Evolutionary conservation across 1,140 invertebrate species (phyloP).

Genomic region (Drosophila kepulauana): DNA sequence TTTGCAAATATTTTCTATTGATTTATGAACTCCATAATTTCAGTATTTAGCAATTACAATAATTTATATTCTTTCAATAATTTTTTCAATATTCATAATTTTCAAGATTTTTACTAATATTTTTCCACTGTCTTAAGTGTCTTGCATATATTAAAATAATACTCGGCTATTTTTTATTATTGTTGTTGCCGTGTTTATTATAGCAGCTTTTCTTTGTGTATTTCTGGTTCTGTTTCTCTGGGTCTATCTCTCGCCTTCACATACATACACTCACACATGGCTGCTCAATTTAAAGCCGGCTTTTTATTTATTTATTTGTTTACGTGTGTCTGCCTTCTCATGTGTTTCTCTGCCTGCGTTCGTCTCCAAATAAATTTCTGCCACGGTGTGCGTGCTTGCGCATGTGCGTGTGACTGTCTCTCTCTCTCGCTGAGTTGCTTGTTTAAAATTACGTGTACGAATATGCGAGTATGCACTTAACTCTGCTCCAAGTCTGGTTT

Average conservation of each 20-base stretch:
- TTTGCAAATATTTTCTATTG: constrained; percentile 8
- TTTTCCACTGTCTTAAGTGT: constrained; percentile 11
- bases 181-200: constrained; percentile 29
- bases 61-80: background rate
- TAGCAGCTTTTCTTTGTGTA: constrained; percentile 39
- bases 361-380: constrained; percentile 55
- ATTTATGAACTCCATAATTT: constrained; percentile 5
- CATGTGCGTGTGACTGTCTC: constrained; percentile 14
- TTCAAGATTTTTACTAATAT: background rate
- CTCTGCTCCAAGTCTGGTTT: constrained; percentile 68
- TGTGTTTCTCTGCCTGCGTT: constrained; percentile 39
- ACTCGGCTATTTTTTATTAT: constrained; percentile 15
- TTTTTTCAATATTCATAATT: background rate
- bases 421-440: constrained; percentile 3
- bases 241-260: constrained; percentile 37
- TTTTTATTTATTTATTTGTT: constrained; percentile 79
- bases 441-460: constrained; percentile 9
- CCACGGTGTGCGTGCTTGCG: constrained; percentile 16
- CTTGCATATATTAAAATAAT: constrained; percentile 29
- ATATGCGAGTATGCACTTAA: constrained; percentile 11
- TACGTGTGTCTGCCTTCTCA: constrained; percentile 57
- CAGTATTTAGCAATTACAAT: constrained; percentile 1
- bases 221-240: constrained; percentile 49
- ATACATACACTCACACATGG: constrained; percentile 25
- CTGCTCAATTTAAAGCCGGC: constrained; percentile 74